Percentiles rank a stretch among this genome's conserved stretches.
phyloP scores from a whole-genome alignment of 2,797 vertebrate species.

The Typhlichthys eigenmanni region DNA sequence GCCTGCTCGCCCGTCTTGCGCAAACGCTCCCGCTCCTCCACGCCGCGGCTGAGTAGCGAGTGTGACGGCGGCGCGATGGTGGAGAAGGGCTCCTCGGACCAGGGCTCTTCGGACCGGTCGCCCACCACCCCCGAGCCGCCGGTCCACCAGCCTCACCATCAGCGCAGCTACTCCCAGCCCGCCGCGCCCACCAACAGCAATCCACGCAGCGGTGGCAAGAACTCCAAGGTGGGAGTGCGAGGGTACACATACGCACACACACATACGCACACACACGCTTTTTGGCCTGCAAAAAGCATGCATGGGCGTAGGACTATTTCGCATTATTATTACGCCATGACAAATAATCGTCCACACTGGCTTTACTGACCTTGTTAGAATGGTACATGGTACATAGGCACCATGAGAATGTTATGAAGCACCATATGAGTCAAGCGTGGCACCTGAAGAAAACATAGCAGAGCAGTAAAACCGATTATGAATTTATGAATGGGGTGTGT shows the following conservation, averaged over 20 bases:
- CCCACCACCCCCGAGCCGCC: slow-evolving; percentile 86
- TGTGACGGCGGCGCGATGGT: slow-evolving; percentile 83
- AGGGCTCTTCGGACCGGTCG: slow-evolving; percentile 84
- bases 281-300: background rate
- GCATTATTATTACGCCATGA: no score
- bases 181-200: slow-evolving; percentile 76
- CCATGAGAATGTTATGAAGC: no score
- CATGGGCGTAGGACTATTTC: no score
- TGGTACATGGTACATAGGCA: no score
- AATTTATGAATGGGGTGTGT: no score
- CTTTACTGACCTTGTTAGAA: no score
- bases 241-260: background rate
- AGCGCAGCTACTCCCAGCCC: slow-evolving; percentile 73
- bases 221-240: slow-evolving; percentile 83
- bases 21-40: slow-evolving; percentile 85
- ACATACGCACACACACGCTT: background rate
- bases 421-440: no score
- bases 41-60: slow-evolving; percentile 76
- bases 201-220: slow-evolving; percentile 83
- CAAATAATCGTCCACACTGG: no score
- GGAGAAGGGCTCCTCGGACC: slow-evolving; percentile 86
- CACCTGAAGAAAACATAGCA: no score
- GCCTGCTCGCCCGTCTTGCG: slow-evolving; percentile 90
- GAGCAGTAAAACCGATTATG: no score
- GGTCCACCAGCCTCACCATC: slow-evolving; percentile 81